Evolutionary conservation across 2,888 invertebrate species (phyloP), one percentile per base, ranked within the genome.

Genomic region (Coelopa pilipes): DNA sequence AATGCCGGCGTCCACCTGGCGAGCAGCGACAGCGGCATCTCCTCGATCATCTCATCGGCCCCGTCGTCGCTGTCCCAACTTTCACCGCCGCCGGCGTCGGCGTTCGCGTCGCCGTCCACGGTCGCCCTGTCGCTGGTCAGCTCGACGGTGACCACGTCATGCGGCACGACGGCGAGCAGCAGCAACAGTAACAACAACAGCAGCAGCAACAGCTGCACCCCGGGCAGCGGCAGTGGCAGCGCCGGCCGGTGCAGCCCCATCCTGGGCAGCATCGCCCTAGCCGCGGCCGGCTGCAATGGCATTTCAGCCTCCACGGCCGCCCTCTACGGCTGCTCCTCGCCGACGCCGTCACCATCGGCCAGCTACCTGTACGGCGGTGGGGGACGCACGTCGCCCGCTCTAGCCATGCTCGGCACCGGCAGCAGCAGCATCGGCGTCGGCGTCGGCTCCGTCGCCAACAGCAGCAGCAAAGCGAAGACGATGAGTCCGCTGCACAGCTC

Each of bases 1-100:
- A 68, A 68, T 68, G 68, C 53, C 21, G 74, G 71, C 47, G 68
- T 45, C 46, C 63, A 65, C 50, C 59, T 49, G 21, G 63, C 77
- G n/a, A 74, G 72, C 49, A 73, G 77, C 62, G 85, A 85, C 76
- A 85, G 86, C 78, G 86, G 86, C 79, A 85, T 85, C 74, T 85
- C 86, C 24, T 79, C 80, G 72, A 76, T 79, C 50, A 78, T 78
- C 55, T 79, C 79, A 45, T 80, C 80, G 65, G 79, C 80, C 5
- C 80, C 80, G 3, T 83, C 86, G 11, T 79, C 80, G 5, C 82
- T 84, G 10, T 75, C 82, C 59, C 85, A 85, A 79, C 81, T 85
- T 59, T 85, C 84, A 75, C 85, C 84, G 53, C 85, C 84, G 71
- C 77, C 74, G 73, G 49, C 50, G n/a, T 67, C 47, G 15, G 46